Evolutionary conservation across 2,888 invertebrate genomes (phyloP), one percentile per base, ranked within the genome.

Genomic region (Syritta pipiens): DNA sequence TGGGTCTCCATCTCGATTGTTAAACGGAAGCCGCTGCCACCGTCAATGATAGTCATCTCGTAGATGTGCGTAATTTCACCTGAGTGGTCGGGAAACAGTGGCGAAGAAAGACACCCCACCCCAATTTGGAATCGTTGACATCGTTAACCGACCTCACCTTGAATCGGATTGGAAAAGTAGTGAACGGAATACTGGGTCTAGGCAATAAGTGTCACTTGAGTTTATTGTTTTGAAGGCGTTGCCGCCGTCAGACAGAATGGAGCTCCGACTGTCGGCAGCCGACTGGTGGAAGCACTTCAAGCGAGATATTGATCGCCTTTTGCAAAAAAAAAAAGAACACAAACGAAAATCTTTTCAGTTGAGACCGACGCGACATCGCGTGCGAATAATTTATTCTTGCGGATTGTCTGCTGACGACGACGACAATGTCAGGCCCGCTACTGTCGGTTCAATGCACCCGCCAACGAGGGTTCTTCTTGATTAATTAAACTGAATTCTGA

Each of bases 261-360:
- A 35, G 62, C 62, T 55, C 62, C 75, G 42, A 62, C 53, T 49
- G 55, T 12, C 53, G 62, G 19, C 28, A 75, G 17, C n/a, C 37
- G 68, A 62, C 60, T 75, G 62, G n/a, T n/a, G n/a, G 75, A 76
- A 76, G 76, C 76, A 76, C 76, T 71, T 57, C 76, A 69, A 76
- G 51, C 49, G 63, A 76, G 57, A 51, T 76, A 71, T 76, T 76
- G 76, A 76, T 76, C 69, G 69, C 35, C 32, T 62, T 67, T 49
- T 28, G 9, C 10, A 40, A 72, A 42, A 1, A 14, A 28, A 40
- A 49, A 9, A 19, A 63, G 14, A 24, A 68, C 14, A 24, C 35
- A 10, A 12, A 65, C 69, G 53, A 53, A 68, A 67, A 53, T 48
- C 46, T 46, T 40, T 75, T 32, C 32, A 55, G 53, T 9, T 14